Conservation (phyloP, 1,140 invertebrate species). For the Maniola jurtina region DNA sequence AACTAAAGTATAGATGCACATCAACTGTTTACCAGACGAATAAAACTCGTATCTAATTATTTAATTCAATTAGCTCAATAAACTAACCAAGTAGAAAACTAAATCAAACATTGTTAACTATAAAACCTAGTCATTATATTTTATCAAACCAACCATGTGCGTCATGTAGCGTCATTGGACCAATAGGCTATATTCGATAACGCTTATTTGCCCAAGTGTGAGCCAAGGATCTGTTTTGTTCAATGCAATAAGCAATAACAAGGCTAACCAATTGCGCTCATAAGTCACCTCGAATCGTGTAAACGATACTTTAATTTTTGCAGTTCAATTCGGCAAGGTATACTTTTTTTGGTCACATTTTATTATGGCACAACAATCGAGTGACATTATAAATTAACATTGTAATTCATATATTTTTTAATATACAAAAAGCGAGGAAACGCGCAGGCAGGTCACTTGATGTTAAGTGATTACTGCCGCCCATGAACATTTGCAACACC, state of each 20-base stretch:
- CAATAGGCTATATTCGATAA: constrained; percentile 35
- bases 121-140: neutral
- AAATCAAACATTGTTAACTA: neutral
- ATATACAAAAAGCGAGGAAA: neutral
- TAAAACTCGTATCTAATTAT: no score
- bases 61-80: no score
- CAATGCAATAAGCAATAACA: constrained; percentile 17
- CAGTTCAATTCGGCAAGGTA: neutral
- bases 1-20: no score
- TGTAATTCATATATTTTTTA: neutral
- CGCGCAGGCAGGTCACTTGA: no score
- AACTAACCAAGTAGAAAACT: no score
- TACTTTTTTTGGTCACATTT: neutral
- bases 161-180: constrained; percentile 20
- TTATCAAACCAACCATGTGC: neutral
- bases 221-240: constrained; percentile 27
- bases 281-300: neutral
- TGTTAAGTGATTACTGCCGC: no score
- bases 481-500: no score
- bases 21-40: no score
- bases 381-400: neutral
- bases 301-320: neutral
- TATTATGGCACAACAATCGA: neutral
- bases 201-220: constrained; percentile 33
- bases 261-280: constrained; percentile 11